These are phyloP conservation scores for Denticeps clupeoides DNA, from an alignment of 2,797 vertebrate species.

Conservation along the genomic window DNA sequence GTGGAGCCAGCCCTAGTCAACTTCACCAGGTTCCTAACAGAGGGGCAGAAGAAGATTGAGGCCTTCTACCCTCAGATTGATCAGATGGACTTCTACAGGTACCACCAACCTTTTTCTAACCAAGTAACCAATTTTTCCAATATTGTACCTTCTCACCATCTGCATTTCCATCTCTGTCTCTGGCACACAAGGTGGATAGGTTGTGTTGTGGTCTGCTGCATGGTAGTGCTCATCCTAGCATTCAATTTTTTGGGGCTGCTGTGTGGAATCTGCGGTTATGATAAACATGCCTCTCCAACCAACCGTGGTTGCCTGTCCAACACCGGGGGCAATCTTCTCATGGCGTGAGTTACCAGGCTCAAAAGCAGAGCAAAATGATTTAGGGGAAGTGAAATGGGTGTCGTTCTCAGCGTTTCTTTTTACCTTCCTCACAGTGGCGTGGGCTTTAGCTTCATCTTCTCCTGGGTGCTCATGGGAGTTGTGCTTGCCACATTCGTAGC, in stretches of 20 bases:
- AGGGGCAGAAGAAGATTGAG: conserved; percentile 61
- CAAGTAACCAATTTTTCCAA: no score
- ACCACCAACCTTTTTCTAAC: no score
- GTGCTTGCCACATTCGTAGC: conserved; percentile 72
- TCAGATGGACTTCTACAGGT: conserved; percentile 88
- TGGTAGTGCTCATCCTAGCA: conserved; percentile 70
- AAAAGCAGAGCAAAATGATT: not conserved
- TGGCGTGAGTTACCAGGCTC: conserved; percentile 70
- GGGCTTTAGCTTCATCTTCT: conserved; percentile 84
- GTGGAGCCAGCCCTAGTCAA: conserved; percentile 63
- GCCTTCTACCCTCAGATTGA: conserved; percentile 67
- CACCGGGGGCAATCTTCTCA: conserved; percentile 87
- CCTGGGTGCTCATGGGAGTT: conserved; percentile 79
- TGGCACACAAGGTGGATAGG: conserved; percentile 69
- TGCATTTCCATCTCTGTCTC: not conserved
- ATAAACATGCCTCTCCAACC: conserved; percentile 79
- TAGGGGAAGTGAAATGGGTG: not conserved
- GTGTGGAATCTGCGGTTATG: conserved; percentile 78
- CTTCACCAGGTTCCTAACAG: conserved; percentile 62
- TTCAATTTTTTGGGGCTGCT: conserved; percentile 82
- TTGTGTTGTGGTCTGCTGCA: conserved; percentile 70
- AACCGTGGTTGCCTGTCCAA: conserved; percentile 86
- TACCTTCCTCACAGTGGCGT: conserved; percentile 64
- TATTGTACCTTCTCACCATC: not conserved
- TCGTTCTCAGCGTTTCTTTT: conserved; percentile 1